Conservation (phyloP, 1,140 invertebrate genomes). For the Proales similis region DNA sequence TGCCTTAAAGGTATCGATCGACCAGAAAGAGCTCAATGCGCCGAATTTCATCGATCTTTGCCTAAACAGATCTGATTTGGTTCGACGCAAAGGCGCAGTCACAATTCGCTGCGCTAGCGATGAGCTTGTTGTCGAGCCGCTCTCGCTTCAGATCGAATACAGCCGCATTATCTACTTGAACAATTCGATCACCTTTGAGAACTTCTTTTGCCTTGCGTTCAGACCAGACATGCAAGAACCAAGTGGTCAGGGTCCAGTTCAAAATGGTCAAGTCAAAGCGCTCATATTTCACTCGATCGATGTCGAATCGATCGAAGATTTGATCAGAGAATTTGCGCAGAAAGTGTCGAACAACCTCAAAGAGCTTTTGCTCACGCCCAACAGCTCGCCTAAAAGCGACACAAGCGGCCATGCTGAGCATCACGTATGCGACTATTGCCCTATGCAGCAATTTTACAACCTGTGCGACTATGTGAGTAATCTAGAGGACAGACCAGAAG, state of each 20-base stretch:
- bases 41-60: constrained; percentile 36
- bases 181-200: constrained; percentile 30
- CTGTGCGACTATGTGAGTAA: constrained; percentile 6
- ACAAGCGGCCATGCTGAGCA: background rate
- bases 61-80: constrained; percentile 25
- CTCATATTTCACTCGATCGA: constrained; percentile 26
- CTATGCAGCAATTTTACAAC: constrained; percentile 18
- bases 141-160: too few relatives aligned
- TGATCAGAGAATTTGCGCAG: constrained; percentile 19
- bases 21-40: constrained; percentile 28
- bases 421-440: constrained; percentile 3
- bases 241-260: background rate
- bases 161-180: constrained; percentile 31
- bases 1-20: constrained; percentile 11
- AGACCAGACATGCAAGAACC: too few relatives aligned
- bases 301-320: constrained; percentile 32
- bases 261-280: constrained; percentile 8
- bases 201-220: constrained; percentile 36
- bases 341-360: constrained; percentile 20
- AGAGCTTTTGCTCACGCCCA: background rate
- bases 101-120: too few relatives aligned
- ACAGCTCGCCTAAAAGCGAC: background rate
- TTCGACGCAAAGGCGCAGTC: too few relatives aligned
- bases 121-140: too few relatives aligned
- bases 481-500: background rate